Conservation (phyloP, 2,797 vertebrate species). For the Poeciliopsis infans region DNA sequence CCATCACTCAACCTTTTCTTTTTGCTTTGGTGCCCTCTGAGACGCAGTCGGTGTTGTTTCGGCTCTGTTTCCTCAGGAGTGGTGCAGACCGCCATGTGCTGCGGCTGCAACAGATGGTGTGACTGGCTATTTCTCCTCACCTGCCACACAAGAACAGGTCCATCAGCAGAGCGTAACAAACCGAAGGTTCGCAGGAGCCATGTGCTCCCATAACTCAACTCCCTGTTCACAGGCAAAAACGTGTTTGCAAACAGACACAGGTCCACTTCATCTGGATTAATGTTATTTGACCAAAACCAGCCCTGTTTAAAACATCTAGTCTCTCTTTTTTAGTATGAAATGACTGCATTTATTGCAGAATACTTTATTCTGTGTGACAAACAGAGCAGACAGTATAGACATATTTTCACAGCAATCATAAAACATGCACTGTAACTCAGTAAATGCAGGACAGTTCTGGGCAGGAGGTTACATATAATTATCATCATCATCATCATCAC, state of each 20-base stretch:
- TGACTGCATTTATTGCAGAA: not conserved
- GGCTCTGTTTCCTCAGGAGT: conserved; percentile 5
- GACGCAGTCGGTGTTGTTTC: conserved; percentile 8
- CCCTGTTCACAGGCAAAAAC: not conserved
- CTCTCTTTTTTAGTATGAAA: not conserved
- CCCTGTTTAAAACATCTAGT: not conserved
- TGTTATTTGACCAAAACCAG: not conserved
- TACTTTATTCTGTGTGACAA: not conserved
- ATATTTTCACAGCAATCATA: not conserved
- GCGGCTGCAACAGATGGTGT: conserved; percentile 46
- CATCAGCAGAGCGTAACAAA: conserved; percentile 25
- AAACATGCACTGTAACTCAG: not conserved
- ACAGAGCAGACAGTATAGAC: not conserved
- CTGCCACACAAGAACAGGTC: conserved; percentile 38
- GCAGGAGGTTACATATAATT: not conserved
- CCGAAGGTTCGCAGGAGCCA: conserved; percentile 32
- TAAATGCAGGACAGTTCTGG: not conserved
- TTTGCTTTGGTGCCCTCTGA: not conserved
- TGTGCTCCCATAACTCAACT: conserved; percentile 40
- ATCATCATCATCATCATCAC: not conserved
- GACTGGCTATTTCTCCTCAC: conserved; percentile 36
- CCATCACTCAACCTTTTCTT: conserved; percentile 1
- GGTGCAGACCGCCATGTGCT: conserved; percentile 43
- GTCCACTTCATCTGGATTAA: not conserved
- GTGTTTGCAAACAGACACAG: not conserved